These are phyloP conservation scores for Gadus macrocephalus DNA, from an alignment of 2,113 vertebrate genomes.

Conservation along the genomic window DNA sequence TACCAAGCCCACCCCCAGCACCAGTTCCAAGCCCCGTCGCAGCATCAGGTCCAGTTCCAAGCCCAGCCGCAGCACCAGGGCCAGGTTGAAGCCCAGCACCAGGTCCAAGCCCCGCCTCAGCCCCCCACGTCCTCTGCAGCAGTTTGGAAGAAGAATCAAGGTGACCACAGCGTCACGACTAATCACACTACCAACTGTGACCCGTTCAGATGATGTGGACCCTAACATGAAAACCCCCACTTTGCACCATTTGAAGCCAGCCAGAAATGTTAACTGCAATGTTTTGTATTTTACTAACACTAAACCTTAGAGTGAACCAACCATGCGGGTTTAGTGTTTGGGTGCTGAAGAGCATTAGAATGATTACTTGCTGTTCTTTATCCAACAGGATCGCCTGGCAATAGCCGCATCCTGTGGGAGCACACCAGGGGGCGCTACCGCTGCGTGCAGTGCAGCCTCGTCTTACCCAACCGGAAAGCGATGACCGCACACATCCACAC, in stretches of 20 bases:
- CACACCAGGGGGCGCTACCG: constrained; percentile 89
- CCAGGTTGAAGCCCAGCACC: not conserved
- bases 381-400: constrained; percentile 72
- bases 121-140: constrained; percentile 69
- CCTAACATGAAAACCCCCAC: not conserved
- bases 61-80: not conserved
- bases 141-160: constrained; percentile 89
- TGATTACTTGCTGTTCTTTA: not conserved
- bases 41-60: not conserved
- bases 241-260: not conserved
- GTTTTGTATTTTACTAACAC: too few relatives aligned
- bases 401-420: constrained; percentile 88
- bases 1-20: not conserved
- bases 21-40: not conserved
- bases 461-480: constrained; percentile 75
- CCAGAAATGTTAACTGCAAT: not conserved
- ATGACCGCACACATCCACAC: constrained; percentile 84
- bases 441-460: constrained; percentile 85
- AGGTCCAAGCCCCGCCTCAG: not conserved
- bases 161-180: constrained; percentile 55
- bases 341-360: not conserved
- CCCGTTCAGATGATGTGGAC: too few relatives aligned
- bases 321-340: not conserved
- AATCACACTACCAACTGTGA: too few relatives aligned
- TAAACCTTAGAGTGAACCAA: not conserved